Evolutionary conservation across 2,113 vertebrate genomes (phyloP), one percentile per base, ranked within the genome.

Genomic region (Gadus chalcogrammus): DNA sequence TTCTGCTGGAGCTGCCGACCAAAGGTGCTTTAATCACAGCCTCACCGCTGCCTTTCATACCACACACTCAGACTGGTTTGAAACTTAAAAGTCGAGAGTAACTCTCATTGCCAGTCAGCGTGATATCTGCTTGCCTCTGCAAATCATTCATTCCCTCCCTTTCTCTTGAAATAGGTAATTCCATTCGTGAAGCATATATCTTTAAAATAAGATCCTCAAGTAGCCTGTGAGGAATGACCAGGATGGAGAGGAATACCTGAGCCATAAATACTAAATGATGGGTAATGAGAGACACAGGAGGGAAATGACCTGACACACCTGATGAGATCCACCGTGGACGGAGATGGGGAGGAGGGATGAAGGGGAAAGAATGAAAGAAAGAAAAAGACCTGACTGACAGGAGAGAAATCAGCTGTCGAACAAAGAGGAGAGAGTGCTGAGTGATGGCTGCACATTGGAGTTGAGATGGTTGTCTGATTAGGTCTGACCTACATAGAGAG

Each of bases 261-360:
- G 55, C 81, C 84, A 87, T 91, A 86, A 88, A 90, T 90, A 87
- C 77, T 81, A 88, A 89, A 91, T 91, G 82, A 72, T 72, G 72
- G 75, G 82, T 89, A 90, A 91, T 92, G 89, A 91, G 81, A 83
- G 84, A 75, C 84, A 87, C 89, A 85, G 89, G 84, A 83, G 80
- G 82, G 88, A 81, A 82, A 89, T 87, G 85, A 88, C 77, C 71
- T 55, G 68, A 61, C 58, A 78, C 82, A 89, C 87, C 85, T 84
- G 71, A 82, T 69, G 69, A 83, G 62, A 79, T 75, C 15, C 68
- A 20, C 74, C 60, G 82, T 82, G 42, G 11, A 48, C 8, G 42
- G 42, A 48, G 8, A 48, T 2, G 42, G 8, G 42, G 1, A 60
- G 12, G 53, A 66, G 63, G 24, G 60, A 63, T 22, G 55, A n/a